phyloP scores from a whole-genome alignment of 2,797 vertebrate species.

The Atherinosoma microstoma region DNA sequence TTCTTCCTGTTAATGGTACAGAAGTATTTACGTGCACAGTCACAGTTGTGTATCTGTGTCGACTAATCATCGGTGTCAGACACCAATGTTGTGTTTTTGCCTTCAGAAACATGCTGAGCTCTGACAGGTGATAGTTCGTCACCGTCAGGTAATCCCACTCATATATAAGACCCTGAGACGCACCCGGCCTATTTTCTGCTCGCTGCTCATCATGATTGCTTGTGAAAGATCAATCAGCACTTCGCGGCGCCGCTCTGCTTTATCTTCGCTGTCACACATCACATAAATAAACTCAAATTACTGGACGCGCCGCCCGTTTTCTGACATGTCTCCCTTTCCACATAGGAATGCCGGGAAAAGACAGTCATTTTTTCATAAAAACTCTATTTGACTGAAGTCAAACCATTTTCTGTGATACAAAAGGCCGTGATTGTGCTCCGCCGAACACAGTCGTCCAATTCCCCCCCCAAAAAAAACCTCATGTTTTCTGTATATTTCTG shows the following conservation, averaged over 20 bases:
- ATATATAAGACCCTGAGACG: constrained; percentile 39
- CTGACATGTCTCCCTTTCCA: constrained; percentile 25
- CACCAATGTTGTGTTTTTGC: constrained; percentile 10
- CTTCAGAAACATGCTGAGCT: constrained; percentile 19
- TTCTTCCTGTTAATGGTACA: not conserved
- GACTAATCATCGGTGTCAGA: not conserved
- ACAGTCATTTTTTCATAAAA: constrained; percentile 51
- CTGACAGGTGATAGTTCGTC: constrained; percentile 27
- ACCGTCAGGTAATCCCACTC: constrained; percentile 42
- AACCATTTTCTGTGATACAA: constrained; percentile 42
- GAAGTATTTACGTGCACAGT: not conserved
- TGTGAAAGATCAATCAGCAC: constrained; percentile 72
- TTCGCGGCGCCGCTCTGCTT: constrained; percentile 35
- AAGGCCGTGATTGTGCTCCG: constrained; percentile 33
- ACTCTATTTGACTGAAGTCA: constrained; percentile 50
- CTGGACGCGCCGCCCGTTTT: constrained; percentile 15
- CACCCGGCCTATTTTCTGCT: constrained; percentile 66
- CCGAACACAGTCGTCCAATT: constrained; percentile 22
- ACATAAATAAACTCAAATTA: constrained; percentile 72
- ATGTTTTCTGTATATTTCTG: constrained; percentile 64
- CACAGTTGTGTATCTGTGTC: not conserved
- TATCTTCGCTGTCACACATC: constrained; percentile 50
- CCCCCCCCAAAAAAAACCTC: constrained; percentile 59
- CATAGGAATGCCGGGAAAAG: constrained; percentile 1
- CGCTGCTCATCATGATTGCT: constrained; percentile 68